phyloP scores from a whole-genome alignment of 2,113 vertebrate genomes.

The Pholis gunnellus region DNA sequence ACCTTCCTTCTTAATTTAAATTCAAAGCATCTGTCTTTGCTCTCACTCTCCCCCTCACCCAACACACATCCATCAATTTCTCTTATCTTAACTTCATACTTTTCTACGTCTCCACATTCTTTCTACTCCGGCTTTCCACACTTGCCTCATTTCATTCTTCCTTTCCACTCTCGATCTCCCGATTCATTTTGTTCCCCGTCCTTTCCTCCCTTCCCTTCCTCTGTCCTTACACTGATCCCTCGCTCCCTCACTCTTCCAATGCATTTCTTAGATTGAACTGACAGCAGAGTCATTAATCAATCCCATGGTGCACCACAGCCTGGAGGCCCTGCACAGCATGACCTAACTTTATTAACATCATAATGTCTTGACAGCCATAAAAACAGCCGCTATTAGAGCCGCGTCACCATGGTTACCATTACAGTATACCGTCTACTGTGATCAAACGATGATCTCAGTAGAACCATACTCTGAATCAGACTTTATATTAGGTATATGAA shows the following conservation, averaged over 20 bases:
- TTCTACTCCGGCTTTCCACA: background rate
- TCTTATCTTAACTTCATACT: background rate
- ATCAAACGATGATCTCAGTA: constrained; percentile 1
- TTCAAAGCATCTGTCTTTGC: background rate
- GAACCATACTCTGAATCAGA: background rate
- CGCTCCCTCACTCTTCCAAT: constrained; percentile 37
- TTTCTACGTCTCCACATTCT: background rate
- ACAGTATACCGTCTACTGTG: background rate
- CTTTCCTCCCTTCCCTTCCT: constrained; percentile 4
- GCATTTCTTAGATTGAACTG: constrained; percentile 77
- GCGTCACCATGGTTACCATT: constrained; percentile 38
- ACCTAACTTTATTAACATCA: constrained; percentile 77
- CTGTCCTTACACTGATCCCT: background rate
- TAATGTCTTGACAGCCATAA: constrained; percentile 66
- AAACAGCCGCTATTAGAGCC: constrained; percentile 32
- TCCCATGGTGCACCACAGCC: constrained; percentile 60
- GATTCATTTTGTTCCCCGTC: constrained; percentile 41
- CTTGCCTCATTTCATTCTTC: background rate
- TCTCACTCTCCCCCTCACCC: too few species aligned
- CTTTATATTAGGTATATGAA: background rate
- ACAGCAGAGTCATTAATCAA: constrained; percentile 80
- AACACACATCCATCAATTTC: background rate
- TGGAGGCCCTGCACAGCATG: constrained; percentile 48
- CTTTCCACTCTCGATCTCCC: constrained; percentile 5
- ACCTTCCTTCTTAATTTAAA: background rate